Evolutionary conservation across 2,888 invertebrate species (phyloP).

Genomic region (Lithophane leautieri): DNA sequence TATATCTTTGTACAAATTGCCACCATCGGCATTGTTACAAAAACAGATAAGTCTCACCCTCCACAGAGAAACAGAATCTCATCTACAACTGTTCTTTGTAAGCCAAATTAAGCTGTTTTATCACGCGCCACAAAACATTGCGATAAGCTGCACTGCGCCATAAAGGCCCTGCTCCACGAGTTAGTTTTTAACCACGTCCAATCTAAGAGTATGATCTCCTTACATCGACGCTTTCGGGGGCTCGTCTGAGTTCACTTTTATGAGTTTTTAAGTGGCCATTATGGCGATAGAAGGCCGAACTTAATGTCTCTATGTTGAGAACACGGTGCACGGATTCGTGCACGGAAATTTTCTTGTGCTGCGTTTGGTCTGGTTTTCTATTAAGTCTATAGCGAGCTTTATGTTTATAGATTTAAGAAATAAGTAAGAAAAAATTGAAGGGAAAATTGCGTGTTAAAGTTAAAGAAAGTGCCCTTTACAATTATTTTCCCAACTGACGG

Average conservation of each 20-base stretch:
- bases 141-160: slow-evolving; percentile 64
- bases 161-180: slow-evolving; percentile 60
- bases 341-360: slow-evolving; percentile 70
- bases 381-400: background rate
- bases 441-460: too few relatives aligned
- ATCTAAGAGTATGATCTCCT: slow-evolving; percentile 71
- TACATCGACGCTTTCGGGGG: slow-evolving; percentile 72
- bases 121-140: slow-evolving; percentile 59
- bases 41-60: slow-evolving; percentile 4
- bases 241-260: slow-evolving; percentile 82
- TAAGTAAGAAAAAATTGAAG: too few relatives aligned
- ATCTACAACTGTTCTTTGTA: slow-evolving; percentile 15
- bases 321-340: slow-evolving; percentile 61
- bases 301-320: slow-evolving; percentile 83
- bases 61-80: slow-evolving; percentile 1
- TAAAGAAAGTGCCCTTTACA: too few relatives aligned
- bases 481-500: too few relatives aligned
- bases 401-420: too few relatives aligned
- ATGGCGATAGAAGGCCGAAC: slow-evolving; percentile 78
- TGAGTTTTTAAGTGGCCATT: slow-evolving; percentile 88
- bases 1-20: background rate
- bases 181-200: slow-evolving; percentile 61
- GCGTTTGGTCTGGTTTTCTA: slow-evolving; percentile 67
- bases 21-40: background rate
- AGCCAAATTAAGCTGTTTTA: slow-evolving; percentile 60